Conservation (phyloP, 2,888 invertebrate species). For the Drosophila sordidapex region DNA sequence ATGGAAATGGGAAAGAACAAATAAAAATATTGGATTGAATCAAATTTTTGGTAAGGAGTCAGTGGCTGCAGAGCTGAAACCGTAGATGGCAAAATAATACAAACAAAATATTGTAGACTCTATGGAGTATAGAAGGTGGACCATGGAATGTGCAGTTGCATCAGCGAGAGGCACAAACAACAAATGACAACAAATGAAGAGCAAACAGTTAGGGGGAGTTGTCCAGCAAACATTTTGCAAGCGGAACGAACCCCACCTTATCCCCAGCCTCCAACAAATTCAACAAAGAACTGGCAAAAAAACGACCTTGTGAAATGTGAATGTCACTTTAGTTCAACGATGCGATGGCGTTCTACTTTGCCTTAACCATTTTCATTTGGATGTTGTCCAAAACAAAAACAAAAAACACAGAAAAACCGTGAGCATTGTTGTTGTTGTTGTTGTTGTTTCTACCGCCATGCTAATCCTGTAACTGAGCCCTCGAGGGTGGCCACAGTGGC, state of each 20-base stretch:
- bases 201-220: constrained; percentile 31
- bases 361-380: constrained; percentile 47
- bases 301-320: constrained; percentile 53
- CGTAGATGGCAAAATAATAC: constrained; percentile 19
- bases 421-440: constrained; percentile 16
- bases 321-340: constrained; percentile 48
- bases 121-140: neutral
- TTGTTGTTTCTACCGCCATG: constrained; percentile 51
- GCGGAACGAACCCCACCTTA: constrained; percentile 23
- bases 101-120: neutral
- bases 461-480: constrained; percentile 73
- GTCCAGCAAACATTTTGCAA: constrained; percentile 49
- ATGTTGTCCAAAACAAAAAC: neutral
- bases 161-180: constrained; percentile 48
- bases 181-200: constrained; percentile 67
- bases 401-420: neutral
- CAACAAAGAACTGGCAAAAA: constrained; percentile 19
- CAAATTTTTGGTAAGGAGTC: constrained; percentile 63
- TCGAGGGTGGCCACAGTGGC: constrained; percentile 40
- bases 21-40: constrained; percentile 73
- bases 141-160: constrained; percentile 45
- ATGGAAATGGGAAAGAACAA: constrained; percentile 50
- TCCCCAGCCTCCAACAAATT: neutral
- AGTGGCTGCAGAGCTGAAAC: constrained; percentile 17
- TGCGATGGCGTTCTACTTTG: constrained; percentile 15